Conservation (phyloP, 2,113 vertebrate genomes). For the Entelurus aequoreus region DNA sequence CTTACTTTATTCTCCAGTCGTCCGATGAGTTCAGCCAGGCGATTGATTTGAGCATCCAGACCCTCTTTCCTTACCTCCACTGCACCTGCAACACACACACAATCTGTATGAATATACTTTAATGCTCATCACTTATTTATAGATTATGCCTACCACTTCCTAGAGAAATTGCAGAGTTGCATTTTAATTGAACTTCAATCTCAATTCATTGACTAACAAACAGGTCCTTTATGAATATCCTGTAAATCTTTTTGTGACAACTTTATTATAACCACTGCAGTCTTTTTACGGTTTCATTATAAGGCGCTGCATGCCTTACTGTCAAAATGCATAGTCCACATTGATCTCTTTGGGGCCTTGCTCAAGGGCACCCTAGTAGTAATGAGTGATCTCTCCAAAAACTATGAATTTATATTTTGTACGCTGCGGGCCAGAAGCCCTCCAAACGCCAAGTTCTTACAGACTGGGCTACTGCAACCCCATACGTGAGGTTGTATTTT, state of each 20-base stretch:
- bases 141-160: background rate
- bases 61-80: slow-evolving; percentile 83
- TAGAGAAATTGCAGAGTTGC: background rate
- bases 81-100: slow-evolving; percentile 56
- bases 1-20: slow-evolving; percentile 92
- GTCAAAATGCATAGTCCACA: too few relatives aligned
- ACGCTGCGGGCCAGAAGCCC: too few relatives aligned
- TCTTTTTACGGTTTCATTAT: too few relatives aligned
- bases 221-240: slow-evolving; percentile 2
- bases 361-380: too few relatives aligned
- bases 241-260: background rate
- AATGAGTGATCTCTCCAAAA: too few relatives aligned
- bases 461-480: too few relatives aligned
- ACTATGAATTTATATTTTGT: too few relatives aligned
- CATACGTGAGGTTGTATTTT: too few relatives aligned
- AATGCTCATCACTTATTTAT: background rate
- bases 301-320: too few relatives aligned
- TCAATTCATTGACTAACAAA: slow-evolving; percentile 3
- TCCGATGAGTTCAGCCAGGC: slow-evolving; percentile 87
- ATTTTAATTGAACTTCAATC: background rate
- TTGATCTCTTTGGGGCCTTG: too few relatives aligned
- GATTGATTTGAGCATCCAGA: slow-evolving; percentile 87
- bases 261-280: background rate
- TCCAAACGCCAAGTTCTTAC: too few relatives aligned
- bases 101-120: background rate